Evolutionary conservation across 2,797 vertebrate species (phyloP).

Genomic region (Danionella dracula): DNA sequence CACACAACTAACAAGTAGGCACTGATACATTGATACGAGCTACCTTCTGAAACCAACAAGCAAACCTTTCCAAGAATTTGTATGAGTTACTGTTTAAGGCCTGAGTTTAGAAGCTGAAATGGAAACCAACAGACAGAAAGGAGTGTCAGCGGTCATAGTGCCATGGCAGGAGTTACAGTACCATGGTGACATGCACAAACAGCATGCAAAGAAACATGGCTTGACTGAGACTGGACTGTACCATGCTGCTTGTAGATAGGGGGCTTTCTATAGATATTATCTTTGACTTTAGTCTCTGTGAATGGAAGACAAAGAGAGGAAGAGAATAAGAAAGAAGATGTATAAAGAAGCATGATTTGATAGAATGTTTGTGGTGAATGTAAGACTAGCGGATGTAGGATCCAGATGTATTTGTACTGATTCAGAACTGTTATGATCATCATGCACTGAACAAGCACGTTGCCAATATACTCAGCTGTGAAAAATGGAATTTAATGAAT

Average conservation of each 20-base stretch:
- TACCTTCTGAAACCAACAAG: not conserved
- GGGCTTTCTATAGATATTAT: conserved; percentile 99
- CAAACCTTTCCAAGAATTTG: not conserved
- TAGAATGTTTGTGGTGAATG: conserved; percentile 51
- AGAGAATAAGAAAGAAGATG: conserved; percentile 45
- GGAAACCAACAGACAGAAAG: conserved; percentile 41
- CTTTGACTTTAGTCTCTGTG: conserved; percentile 93
- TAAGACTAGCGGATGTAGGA: conserved; percentile 20
- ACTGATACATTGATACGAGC: too few relatives aligned
- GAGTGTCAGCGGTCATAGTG: conserved; percentile 17
- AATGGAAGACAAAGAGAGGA: conserved; percentile 65
- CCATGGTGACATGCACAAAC: conserved; percentile 58
- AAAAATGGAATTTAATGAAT: not conserved
- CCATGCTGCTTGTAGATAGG: conserved; percentile 99
- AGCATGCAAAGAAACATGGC: conserved; percentile 65
- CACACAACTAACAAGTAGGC: too few relatives aligned
- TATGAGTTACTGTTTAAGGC: not conserved
- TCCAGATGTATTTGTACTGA: conserved; percentile 34
- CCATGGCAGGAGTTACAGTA: conserved; percentile 33
- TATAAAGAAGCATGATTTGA: conserved; percentile 70
- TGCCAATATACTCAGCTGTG: not conserved
- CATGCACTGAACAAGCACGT: conserved; percentile 51
- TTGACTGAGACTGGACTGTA: conserved; percentile 76
- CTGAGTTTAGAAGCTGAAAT: conserved; percentile 34
- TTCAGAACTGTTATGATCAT: conserved; percentile 26